These are phyloP conservation scores for Polypterus bichir DNA, from an alignment of 2,113 vertebrate species.

Conservation along the genomic window DNA sequence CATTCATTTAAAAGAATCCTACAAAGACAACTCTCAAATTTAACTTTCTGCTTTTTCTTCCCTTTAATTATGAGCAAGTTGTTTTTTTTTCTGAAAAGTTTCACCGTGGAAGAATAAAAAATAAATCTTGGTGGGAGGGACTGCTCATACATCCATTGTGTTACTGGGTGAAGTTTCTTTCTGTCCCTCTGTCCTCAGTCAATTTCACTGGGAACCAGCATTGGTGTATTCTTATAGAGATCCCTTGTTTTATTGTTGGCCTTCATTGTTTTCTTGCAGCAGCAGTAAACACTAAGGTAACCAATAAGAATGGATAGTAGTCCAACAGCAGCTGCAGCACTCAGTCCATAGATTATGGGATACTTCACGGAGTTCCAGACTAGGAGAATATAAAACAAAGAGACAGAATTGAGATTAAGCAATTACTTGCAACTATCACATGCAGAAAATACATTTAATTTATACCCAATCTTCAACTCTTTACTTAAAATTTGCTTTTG, in stretches of 20 bases:
- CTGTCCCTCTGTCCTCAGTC: slow-evolving; percentile 54
- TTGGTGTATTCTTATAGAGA: slow-evolving; percentile 54
- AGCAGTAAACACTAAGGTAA: slow-evolving; percentile 75
- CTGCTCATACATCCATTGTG: too few species aligned
- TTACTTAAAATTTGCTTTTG: not conserved
- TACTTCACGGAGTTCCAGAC: slow-evolving; percentile 85
- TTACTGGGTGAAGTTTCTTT: too few species aligned
- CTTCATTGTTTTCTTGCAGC: slow-evolving; percentile 69
- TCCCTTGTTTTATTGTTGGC: slow-evolving; percentile 23
- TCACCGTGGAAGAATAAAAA: too few species aligned
- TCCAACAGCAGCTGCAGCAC: slow-evolving; percentile 63
- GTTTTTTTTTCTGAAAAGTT: too few species aligned
- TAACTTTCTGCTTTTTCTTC: too few species aligned
- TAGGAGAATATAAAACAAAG: slow-evolving; percentile 28
- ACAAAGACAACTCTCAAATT: too few species aligned
- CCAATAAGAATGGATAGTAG: slow-evolving; percentile 85
- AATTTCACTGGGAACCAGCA: slow-evolving; percentile 85
- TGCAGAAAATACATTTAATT: not conserved
- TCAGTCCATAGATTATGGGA: slow-evolving; percentile 75
- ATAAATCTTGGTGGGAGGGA: too few species aligned
- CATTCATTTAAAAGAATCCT: too few species aligned
- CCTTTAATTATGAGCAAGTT: too few species aligned
- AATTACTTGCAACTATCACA: not conserved
- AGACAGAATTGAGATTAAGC: not conserved
- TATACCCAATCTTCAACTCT: not conserved